Base-by-base conservation (phyloP, 2,113 vertebrate genomes). In the Malurus alboscapulatus region DNA sequence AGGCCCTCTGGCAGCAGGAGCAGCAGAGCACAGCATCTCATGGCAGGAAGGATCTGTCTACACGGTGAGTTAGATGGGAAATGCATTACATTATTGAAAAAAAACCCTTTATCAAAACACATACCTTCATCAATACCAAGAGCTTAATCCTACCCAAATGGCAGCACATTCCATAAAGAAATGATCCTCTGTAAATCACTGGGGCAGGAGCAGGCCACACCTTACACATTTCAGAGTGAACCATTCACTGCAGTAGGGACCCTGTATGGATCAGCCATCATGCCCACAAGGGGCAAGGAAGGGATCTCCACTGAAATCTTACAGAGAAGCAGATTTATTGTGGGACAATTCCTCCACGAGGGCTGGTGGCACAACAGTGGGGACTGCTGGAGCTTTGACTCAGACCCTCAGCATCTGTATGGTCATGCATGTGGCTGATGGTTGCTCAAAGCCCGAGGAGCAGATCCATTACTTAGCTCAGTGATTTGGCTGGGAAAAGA, bases 261-360 rank as follows among this genome's bases (percentile, higher is more conserved):
- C 11, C 42, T 7, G 0, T 10, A 42, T 0, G 1, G 59, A 34
- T 58, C 55, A 71, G 26, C 18, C 44, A 12, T 25, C 1, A 0
- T 4, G 12, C 8, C 2, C 3, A 59, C 12, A 71, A 59, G 0
- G 2, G 36, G 5, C 47, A 84, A 67, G 36, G n/a, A 86, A 22
- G 7, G 10, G 10, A 65, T 72, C 65, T 55, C 55, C 48, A 40
- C 51, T 30, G 44, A 81, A 48, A 82, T 32, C 11, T 25, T 3
- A 3, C 0, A 9, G 14, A 62, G 51, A 58, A 78, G 54, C 38
- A 45, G 53, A 81, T 36, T 71, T 47, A 55, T 36, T 71, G 29
- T 54, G 51, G 6, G 15, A 81, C 29, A 81, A 25, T 38, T 59
- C 47, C 40, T 55, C 30, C 0, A 3, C 27, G 36, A 51, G 47